Evolutionary conservation across 2,113 vertebrate species (phyloP), one percentile per base, ranked within the genome.

Genomic region (Dryoscopus gambensis): DNA sequence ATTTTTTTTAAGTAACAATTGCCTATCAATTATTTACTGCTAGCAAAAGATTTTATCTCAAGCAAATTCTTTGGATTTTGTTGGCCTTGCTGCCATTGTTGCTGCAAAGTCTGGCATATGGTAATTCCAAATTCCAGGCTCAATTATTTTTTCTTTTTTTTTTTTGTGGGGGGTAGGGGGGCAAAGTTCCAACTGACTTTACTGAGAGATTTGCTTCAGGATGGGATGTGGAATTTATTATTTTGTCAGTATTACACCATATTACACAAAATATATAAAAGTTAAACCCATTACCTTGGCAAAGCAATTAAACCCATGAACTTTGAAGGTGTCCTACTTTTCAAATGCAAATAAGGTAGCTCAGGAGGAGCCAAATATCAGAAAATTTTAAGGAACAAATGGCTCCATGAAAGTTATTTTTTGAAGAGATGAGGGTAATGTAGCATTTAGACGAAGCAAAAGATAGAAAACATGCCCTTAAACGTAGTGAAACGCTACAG

Each of bases 21-120:
- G 24, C 23, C 55, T 73, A 53, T 87, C 82, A 97, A 87, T 93
- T 95, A 94, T 79, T 91, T 93, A 73, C 21, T 53, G 21, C 37
- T 40, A 89, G 67, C 5, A 83, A 79, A 91, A 76, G 18, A 68
- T 82, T 74, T 89, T 25, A 68, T 92, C 44, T 91, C 37, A 33
- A 44, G 12, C 11, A 89, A 87, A 65, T 63, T 86, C n/a, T 89
- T 60, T 25, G 12, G 19, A 33, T 82, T 89, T 81, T 64, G 18
- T 53, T 83, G 73, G n/a, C 52, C 86, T 80, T 6, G 3, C 37
- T 85, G 64, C 33, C 50, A 60, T 37, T 0, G 0, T 21, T 50
- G 15, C 40, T 85, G 63, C 50, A 74, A 90, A 88, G 18, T 52
- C 71, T 88, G 52, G 60, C 52, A 71, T 1, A 1, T 21, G 30